These are phyloP conservation scores for Catharus fuscescens DNA, from an alignment of 2,113 vertebrate genomes.

Conservation along the genomic window DNA sequence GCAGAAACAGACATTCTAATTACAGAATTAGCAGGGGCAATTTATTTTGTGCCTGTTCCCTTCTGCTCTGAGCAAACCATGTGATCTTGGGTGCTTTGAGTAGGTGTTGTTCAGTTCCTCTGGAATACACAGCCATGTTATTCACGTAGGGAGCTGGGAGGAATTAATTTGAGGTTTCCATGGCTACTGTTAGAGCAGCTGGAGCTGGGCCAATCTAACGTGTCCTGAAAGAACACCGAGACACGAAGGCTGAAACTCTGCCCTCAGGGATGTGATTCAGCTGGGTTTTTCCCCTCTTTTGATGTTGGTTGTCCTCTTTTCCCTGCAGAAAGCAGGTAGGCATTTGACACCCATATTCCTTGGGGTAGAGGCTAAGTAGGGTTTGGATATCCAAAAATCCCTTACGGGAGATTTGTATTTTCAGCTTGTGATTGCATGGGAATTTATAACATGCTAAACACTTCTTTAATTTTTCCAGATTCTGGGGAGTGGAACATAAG, in stretches of 20 bases:
- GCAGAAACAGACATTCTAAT: background rate
- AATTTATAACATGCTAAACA: background rate
- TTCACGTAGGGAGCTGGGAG: background rate
- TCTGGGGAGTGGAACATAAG: constrained; percentile 75
- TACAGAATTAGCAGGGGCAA: background rate
- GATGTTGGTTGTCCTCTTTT: background rate
- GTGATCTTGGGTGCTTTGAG: background rate
- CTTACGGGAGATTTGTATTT: background rate
- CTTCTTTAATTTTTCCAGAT: constrained; percentile 33
- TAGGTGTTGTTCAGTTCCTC: background rate
- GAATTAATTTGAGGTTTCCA: constrained; percentile 37
- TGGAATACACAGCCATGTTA: background rate
- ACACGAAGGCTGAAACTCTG: background rate
- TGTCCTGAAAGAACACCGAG: constrained; percentile 35
- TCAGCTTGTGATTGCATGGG: background rate
- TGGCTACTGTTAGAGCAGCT: background rate
- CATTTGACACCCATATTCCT: background rate
- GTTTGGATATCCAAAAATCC: background rate
- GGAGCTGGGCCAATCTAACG: constrained; percentile 6
- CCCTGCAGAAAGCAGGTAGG: background rate
- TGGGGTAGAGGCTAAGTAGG: background rate
- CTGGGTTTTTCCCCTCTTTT: background rate
- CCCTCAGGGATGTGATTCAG: constrained; percentile 20
- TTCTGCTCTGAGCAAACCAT: background rate
- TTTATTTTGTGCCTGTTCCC: background rate